Base-by-base conservation (phyloP, 2,888 invertebrate species). In the Lysandra coridon region DNA sequence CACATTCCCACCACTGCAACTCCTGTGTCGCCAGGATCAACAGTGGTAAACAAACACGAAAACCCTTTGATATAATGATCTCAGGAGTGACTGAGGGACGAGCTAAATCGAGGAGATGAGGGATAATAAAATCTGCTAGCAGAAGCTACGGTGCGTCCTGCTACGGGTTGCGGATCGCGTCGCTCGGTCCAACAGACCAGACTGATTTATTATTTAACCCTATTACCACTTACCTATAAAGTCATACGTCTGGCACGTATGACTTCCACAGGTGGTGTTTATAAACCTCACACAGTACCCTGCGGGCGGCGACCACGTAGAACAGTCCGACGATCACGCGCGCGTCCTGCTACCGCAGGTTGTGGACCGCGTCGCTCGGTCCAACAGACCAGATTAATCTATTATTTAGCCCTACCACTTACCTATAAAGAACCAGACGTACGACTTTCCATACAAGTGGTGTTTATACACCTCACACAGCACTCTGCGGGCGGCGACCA, bases 341-440 rank as follows among this genome's bases (percentile, higher is more conserved):
- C 4, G 99, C 99, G 91, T 99, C 99, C 90, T 99, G 99, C 78
- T 99, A 96, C 82, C 98, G 95, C 73, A 99, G 95, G 92, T 99
- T 99, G 83, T 98, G 96, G 76, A 99, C 99, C 23, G 99, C 99
- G 91, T 44, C 44, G 44, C 44, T 44, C 2, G 44, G 44, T 44
- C 7, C 10, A 44, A 44, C 1, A 1, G 6, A 40, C 6, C 6
- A 40, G 6, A 40, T 6, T 6, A 6, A 40, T 40, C 40, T 6
- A 40, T 40, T 40, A 40, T 0, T 40, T 40, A 40, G 5, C 3
- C 5, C 40, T 40, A 40, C 6, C n/a, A n/a, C 96, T 96, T 89
- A 96, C 99, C 99, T 86, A 99, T 99, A 92, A 99, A 99, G 91
- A 99, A 99, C 99, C 99, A 99, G 44, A 99, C 99, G 93, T 99